Conservation (phyloP, 2,888 invertebrate species). For the Bellardia pandia region DNA sequence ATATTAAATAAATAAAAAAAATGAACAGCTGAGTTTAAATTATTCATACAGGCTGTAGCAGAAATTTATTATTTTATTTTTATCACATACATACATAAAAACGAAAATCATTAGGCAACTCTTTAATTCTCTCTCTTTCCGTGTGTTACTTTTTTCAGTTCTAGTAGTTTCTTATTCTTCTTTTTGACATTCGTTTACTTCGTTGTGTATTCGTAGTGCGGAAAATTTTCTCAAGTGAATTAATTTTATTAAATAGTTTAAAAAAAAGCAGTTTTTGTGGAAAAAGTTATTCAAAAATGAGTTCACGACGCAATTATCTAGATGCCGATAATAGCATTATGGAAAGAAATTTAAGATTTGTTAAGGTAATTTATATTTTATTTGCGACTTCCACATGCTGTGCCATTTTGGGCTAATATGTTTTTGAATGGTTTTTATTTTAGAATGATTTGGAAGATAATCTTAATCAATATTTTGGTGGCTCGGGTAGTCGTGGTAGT, state of each 20-base stretch:
- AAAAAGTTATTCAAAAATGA: conserved; percentile 41
- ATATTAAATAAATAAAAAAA: conserved; percentile 39
- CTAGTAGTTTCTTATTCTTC: conserved; percentile 16
- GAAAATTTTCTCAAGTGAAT: background rate
- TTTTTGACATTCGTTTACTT: conserved; percentile 44
- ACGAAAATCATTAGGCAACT: conserved; percentile 15
- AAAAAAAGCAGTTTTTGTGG: background rate
- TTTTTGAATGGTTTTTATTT: conserved; percentile 60
- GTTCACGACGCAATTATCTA: conserved; percentile 78
- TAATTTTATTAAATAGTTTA: conserved; percentile 1
- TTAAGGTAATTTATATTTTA: conserved; percentile 80
- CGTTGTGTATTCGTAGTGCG: background rate
- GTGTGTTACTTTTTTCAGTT: background rate
- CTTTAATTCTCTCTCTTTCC: background rate
- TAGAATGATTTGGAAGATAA: conserved; percentile 87
- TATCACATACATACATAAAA: background rate
- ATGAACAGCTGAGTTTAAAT: conserved; percentile 51
- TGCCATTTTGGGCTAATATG: background rate
- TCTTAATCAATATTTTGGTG: conserved; percentile 86
- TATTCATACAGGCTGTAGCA: conserved; percentile 26
- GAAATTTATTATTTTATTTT: background rate
- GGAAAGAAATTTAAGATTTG: conserved; percentile 85
- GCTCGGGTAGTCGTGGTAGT: conserved; percentile 42
- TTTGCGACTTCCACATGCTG: background rate
- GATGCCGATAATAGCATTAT: conserved; percentile 87